A percentile compares a stretch with the other conserved stretches of the same genome.
Evolutionary conservation across 2,113 vertebrate genomes (phyloP).

Genomic region (Microtus oregoni): DNA sequence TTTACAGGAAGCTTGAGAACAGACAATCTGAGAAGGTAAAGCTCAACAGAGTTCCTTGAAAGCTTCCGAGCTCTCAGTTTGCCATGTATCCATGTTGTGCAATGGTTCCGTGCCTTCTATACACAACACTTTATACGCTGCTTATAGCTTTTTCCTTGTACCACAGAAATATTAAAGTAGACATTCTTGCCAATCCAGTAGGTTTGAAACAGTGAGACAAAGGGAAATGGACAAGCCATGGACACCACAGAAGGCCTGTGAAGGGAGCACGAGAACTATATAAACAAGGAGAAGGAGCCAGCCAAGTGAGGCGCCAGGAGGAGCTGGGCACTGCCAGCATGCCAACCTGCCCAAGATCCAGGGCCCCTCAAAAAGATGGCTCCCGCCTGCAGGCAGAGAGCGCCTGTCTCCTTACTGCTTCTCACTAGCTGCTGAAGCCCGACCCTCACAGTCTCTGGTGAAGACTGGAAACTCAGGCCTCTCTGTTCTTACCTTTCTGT

Average conservation of each 20-base stretch:
- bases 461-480: background rate
- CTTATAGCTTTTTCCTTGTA: background rate
- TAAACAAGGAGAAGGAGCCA: background rate
- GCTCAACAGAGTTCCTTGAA: background rate
- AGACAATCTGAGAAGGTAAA: conserved; percentile 4
- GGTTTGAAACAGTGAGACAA: conserved; percentile 30
- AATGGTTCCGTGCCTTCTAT: background rate
- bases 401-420: background rate
- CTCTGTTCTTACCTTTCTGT: background rate
- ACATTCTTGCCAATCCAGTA: background rate
- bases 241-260: background rate
- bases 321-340: background rate
- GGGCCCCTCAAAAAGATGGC: background rate
- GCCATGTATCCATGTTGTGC: background rate
- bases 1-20: background rate
- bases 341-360: background rate
- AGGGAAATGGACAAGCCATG: background rate
- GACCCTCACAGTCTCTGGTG: background rate
- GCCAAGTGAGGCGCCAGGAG: background rate
- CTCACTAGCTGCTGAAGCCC: background rate
- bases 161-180: conserved; percentile 1
- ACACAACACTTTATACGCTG: background rate
- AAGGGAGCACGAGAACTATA: background rate
- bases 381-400: background rate
- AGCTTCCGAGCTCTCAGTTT: background rate